Base-by-base conservation (phyloP, 1,140 invertebrate species). In the Uloborus diversus region DNA sequence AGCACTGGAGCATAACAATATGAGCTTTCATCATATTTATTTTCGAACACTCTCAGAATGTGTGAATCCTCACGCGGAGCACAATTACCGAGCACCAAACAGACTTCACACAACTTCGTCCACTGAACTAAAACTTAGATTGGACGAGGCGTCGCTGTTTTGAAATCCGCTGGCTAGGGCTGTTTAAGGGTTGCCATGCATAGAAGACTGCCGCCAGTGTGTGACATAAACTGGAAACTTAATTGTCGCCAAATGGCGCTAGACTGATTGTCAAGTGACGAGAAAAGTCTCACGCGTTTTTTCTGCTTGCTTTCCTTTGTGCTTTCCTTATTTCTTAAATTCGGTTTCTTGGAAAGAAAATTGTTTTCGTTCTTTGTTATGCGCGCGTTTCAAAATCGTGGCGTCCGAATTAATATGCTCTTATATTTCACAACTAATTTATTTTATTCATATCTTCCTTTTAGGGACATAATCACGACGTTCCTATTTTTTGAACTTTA, bases 81-180 rank as follows among this genome's bases (percentile, higher is more conserved):
- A 35, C 25, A 23, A 64, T 23, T 14, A 23, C 42, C n/a, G 33
- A 13, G 4, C 20, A 64, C 7, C 13, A 11, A 64, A 35, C 32
- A 20, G 23, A 62, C 33, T 42, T 17, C 42, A 51, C 28, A 23
- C 28, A 17, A 32, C 65, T 53, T 14, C 1, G 1, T 25, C 65
- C 5, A 37, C 47, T 23, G 47, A 68, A 53, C 42, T 51, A 32
- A 51, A 68, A 68, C 65, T 68, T 68, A 68, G 49, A n/a, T n/a
- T n/a, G n/a, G n/a, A 28, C 65, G 47, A 68, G 65, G 65, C 65
- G 65, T 68, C 65, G 65, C 62, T 68, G 65, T 53, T 68, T 68
- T 68, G 65, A 68, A 68, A 68, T 68, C 65, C 33, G 47, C 65
- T 68, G 27, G 65, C 37, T 32, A 14, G 25, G 47, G 42, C 42